Percentiles rank a stretch among this genome's conserved stretches.
Evolutionary conservation across 2,888 invertebrate species (phyloP).

Genomic region (Drosophila sordidula): DNA sequence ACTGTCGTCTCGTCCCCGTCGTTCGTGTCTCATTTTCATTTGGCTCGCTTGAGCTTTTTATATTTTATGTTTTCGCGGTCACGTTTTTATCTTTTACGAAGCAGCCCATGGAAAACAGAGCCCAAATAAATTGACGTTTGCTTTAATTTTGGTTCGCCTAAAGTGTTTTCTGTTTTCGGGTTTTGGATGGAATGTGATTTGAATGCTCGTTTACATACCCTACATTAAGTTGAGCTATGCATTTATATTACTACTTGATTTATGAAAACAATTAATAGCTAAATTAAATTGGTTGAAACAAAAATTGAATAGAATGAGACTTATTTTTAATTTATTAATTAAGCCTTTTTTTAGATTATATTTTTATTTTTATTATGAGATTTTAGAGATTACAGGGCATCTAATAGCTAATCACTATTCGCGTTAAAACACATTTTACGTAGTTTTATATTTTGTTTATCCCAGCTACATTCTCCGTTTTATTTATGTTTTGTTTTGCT

Average conservation of each 20-base stretch:
- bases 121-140: constrained; percentile 54
- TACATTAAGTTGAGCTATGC: not conserved
- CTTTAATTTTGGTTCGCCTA: constrained; percentile 45
- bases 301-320: too few species aligned
- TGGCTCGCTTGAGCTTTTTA: constrained; percentile 37
- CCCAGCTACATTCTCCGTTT: constrained; percentile 12
- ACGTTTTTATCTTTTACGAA: constrained; percentile 72
- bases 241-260: not conserved
- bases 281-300: too few species aligned
- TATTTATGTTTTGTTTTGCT: constrained; percentile 56
- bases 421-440: not conserved
- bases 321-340: too few species aligned
- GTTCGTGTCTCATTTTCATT: constrained; percentile 48
- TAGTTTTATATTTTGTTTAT: constrained; percentile 14
- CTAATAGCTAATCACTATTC: not conserved
- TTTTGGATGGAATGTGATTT: not conserved
- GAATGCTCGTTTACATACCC: constrained; percentile 9
- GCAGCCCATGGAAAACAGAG: constrained; percentile 35
- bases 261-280: too few species aligned
- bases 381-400: too few species aligned
- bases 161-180: constrained; percentile 21
- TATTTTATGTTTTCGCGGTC: constrained; percentile 73
- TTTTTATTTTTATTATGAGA: too few species aligned
- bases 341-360: too few species aligned
- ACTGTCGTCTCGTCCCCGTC: constrained; percentile 24